Evolutionary conservation across 2,888 invertebrate genomes (phyloP).

Genomic region (Tetanocera ferruginea): DNA sequence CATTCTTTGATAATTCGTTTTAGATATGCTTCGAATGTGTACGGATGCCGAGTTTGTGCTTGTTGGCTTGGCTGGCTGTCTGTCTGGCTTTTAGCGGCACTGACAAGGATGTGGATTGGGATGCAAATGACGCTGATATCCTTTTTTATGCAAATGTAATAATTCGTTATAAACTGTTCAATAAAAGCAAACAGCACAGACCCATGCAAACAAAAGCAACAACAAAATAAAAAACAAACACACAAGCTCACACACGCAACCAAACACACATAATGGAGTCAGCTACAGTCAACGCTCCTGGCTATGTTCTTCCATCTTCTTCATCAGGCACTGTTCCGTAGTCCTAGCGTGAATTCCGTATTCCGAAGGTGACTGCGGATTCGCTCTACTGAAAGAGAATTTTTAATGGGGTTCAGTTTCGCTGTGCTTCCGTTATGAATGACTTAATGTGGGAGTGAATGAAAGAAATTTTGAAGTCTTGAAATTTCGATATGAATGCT

Average conservation of each 20-base stretch:
- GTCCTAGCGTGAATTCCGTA: too few relatives aligned
- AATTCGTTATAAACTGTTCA: conserved; percentile 48
- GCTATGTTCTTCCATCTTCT: too few relatives aligned
- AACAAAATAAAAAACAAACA: too few relatives aligned
- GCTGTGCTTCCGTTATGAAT: conserved; percentile 8
- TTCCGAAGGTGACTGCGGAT: background rate
- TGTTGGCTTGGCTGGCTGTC: background rate
- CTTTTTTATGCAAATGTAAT: conserved; percentile 49
- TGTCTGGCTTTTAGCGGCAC: background rate
- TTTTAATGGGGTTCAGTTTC: conserved; percentile 11
- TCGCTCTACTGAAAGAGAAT: conserved; percentile 13
- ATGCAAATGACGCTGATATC: conserved; percentile 32
- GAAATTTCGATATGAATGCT: background rate
- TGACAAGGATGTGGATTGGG: background rate
- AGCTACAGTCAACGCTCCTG: too few relatives aligned
- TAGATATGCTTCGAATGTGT: conserved; percentile 39
- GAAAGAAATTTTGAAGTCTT: background rate
- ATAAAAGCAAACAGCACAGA: conserved; percentile 37
- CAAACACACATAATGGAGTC: too few relatives aligned
- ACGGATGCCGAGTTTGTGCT: background rate
- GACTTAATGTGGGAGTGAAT: conserved; percentile 11
- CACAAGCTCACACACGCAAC: too few relatives aligned
- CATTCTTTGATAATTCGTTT: conserved; percentile 38
- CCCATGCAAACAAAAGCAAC: background rate
- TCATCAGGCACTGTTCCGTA: too few relatives aligned